These are phyloP conservation scores for Pinctada fucata DNA, from an alignment of 2,888 invertebrate species.

Conservation along the genomic window DNA sequence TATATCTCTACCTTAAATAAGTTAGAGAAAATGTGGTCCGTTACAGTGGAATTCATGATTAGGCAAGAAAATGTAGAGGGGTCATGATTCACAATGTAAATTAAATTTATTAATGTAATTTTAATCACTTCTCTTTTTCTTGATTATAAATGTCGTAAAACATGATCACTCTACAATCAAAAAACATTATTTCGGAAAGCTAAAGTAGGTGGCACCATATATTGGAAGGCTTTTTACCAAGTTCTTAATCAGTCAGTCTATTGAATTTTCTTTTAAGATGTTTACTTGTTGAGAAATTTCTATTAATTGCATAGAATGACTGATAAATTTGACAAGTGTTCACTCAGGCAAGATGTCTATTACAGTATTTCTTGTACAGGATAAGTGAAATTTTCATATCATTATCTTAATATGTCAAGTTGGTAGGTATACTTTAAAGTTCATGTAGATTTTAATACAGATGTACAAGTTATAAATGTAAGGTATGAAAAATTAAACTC, in stretches of 20 bases:
- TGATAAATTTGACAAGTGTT: slow-evolving; percentile 20
- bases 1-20: not conserved
- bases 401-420: no score
- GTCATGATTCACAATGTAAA: slow-evolving; percentile 24
- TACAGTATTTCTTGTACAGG: no score
- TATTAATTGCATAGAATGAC: slow-evolving; percentile 22
- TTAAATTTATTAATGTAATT: slow-evolving; percentile 23
- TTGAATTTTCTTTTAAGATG: slow-evolving; percentile 6
- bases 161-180: slow-evolving; percentile 51
- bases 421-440: no score
- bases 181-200: not conserved
- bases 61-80: slow-evolving; percentile 28
- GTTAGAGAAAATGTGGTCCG: not conserved
- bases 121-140: slow-evolving; percentile 20
- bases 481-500: no score
- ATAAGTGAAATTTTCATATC: no score
- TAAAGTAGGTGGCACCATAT: slow-evolving; percentile 19
- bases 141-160: not conserved
- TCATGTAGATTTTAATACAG: no score
- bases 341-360: slow-evolving; percentile 15
- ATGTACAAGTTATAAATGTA: no score
- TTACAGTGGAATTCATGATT: not conserved
- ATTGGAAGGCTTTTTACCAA: slow-evolving; percentile 37
- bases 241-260: slow-evolving; percentile 26
- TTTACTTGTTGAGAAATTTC: not conserved